A percentile compares a stretch with the other conserved stretches of the same genome.
Conservation (phyloP, 2,797 vertebrate species). For the Knipowitschia caucasica region DNA sequence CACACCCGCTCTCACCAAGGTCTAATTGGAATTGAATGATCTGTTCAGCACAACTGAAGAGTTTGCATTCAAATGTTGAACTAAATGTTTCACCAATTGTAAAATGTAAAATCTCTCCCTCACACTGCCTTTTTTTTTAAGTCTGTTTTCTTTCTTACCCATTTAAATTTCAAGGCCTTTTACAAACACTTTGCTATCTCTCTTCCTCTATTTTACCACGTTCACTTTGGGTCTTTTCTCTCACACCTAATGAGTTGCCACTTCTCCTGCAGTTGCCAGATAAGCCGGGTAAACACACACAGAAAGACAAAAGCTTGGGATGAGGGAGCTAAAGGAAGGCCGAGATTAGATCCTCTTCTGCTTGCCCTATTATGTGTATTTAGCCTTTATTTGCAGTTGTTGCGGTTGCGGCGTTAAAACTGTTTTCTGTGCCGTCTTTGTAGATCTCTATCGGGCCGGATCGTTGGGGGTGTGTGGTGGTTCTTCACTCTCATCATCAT, state of each 20-base stretch:
- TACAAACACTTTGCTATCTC: slow-evolving; percentile 9
- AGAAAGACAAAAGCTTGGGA: slow-evolving; percentile 23
- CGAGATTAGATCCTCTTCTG: slow-evolving; percentile 50
- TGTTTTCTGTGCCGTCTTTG: slow-evolving; percentile 37
- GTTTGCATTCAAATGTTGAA: not conserved
- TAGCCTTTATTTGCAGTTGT: slow-evolving; percentile 31
- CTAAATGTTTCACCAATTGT: not conserved
- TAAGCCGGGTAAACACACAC: slow-evolving; percentile 45
- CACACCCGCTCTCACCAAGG: not conserved
- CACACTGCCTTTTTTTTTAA: not conserved
- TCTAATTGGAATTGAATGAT: not conserved
- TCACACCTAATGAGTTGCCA: slow-evolving; percentile 45
- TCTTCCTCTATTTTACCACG: slow-evolving; percentile 6
- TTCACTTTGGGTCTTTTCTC: slow-evolving; percentile 22
- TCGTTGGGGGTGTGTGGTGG: slow-evolving; percentile 99
- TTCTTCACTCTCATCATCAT: slow-evolving; percentile 99
- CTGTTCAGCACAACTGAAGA: not conserved
- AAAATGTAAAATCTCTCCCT: not conserved
- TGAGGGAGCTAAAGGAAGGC: slow-evolving; percentile 19
- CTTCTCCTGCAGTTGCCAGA: slow-evolving; percentile 37
- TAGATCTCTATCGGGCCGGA: slow-evolving; percentile 97
- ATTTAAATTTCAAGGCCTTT: slow-evolving; percentile 25
- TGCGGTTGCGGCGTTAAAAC: slow-evolving; percentile 26
- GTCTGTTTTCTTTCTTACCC: slow-evolving; percentile 1
- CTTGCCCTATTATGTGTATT: slow-evolving; percentile 50